These are phyloP conservation scores for Anagyrus pseudococci DNA, from an alignment of 2,888 invertebrate species.

Conservation along the genomic window DNA sequence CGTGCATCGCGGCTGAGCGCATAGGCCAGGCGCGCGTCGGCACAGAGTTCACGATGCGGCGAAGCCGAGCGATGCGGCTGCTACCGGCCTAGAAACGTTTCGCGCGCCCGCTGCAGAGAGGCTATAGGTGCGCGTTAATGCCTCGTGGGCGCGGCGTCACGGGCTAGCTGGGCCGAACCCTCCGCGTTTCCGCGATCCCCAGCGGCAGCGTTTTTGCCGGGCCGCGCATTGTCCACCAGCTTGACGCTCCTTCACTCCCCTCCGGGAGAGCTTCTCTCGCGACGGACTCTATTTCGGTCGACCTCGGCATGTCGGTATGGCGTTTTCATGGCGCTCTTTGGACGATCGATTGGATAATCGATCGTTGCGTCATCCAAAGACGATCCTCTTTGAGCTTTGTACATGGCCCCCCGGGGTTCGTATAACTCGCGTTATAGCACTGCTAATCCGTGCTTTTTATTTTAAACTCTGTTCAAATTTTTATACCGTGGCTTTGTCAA, in stretches of 20 bases:
- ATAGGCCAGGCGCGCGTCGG: too few relatives aligned
- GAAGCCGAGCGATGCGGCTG: too few relatives aligned
- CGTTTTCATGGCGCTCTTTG: background rate
- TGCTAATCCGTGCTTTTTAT: too few relatives aligned
- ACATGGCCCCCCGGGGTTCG: too few relatives aligned
- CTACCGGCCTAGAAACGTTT: conserved; percentile 30
- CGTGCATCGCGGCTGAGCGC: too few relatives aligned
- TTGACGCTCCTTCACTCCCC: too few relatives aligned
- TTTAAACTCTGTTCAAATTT: too few relatives aligned
- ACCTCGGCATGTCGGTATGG: background rate
- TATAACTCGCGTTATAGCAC: too few relatives aligned
- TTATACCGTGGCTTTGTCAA: too few relatives aligned
- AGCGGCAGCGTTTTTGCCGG: conserved; percentile 5
- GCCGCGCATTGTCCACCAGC: conserved; percentile 5
- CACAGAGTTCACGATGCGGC: too few relatives aligned
- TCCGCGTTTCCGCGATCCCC: conserved; percentile 47
- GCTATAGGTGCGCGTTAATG: background rate
- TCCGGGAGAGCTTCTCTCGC: too few relatives aligned
- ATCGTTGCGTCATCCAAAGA: conserved; percentile 23
- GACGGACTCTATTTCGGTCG: background rate
- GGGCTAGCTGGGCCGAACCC: conserved; percentile 58
- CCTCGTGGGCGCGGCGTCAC: conserved; percentile 54
- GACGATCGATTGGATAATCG: conserved; percentile 27
- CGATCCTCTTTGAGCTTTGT: too few relatives aligned
- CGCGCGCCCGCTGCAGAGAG: background rate